A percentile compares a stretch with the other conserved stretches of the same genome.
Evolutionary conservation across 2,888 invertebrate genomes (phyloP).

Genomic region (Heliothis peltigera): DNA sequence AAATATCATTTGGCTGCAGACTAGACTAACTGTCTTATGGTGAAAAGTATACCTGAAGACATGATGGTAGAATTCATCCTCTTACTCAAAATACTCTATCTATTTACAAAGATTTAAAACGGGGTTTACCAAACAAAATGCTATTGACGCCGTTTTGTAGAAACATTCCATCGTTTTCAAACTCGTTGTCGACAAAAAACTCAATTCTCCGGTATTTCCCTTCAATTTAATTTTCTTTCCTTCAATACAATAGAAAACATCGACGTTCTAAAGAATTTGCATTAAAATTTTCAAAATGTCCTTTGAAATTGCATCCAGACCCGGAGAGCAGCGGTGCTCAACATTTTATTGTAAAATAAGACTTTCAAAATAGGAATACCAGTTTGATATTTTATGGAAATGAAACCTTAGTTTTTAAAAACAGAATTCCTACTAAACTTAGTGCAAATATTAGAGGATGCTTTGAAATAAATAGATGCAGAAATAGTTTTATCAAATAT

Average conservation of each 20-base stretch:
- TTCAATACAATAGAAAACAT: constrained; percentile 47
- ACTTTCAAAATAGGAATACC: constrained; percentile 1
- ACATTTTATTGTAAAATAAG: constrained; percentile 35
- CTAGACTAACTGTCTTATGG: too few species aligned
- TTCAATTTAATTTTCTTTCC: constrained; percentile 23
- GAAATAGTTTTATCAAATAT: too few species aligned
- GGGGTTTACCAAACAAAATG: too few species aligned
- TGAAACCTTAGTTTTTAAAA: background rate
- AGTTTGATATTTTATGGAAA: background rate
- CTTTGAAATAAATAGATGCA: too few species aligned
- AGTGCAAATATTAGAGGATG: too few species aligned
- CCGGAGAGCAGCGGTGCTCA: constrained; percentile 25
- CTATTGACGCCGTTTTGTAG: background rate
- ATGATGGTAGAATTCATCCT: too few species aligned
- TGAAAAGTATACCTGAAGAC: too few species aligned
- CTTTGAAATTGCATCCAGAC: constrained; percentile 44
- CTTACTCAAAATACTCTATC: too few species aligned
- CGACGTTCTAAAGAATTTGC: constrained; percentile 38
- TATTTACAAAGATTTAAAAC: too few species aligned
- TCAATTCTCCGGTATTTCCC: constrained; percentile 14
- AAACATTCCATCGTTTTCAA: background rate
- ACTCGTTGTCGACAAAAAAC: constrained; percentile 25
- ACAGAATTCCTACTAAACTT: background rate
- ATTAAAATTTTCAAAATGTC: constrained; percentile 52
- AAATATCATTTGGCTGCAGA: too few species aligned